phyloP scores from a whole-genome alignment of 2,797 vertebrate genomes.

The Martes flavigula region DNA sequence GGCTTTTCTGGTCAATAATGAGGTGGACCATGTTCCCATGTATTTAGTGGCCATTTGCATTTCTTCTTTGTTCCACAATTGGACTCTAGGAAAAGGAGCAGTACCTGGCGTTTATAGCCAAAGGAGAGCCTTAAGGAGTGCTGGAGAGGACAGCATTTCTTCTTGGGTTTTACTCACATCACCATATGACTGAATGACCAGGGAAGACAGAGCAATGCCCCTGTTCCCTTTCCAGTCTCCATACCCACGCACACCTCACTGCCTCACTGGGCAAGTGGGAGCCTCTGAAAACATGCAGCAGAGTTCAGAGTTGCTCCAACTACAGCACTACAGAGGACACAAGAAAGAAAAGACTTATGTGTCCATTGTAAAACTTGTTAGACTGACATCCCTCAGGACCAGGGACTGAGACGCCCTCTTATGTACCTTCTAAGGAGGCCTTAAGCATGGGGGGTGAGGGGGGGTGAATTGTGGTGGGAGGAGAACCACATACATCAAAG shows the following conservation, averaged over 20 bases:
- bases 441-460: too few relatives aligned
- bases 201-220: not conserved
- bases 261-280: not conserved
- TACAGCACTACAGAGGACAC: not conserved
- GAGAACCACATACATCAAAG: conserved; percentile 16
- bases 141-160: not conserved
- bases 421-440: not conserved
- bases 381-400: not conserved
- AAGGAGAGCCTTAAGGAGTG: not conserved
- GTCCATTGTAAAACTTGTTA: not conserved
- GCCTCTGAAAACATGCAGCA: not conserved
- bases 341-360: not conserved
- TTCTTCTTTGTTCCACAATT: not conserved
- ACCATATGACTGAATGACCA: not conserved
- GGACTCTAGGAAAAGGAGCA: not conserved
- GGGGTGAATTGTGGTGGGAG: not conserved
- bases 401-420: not conserved
- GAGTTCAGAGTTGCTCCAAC: not conserved
- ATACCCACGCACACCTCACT: not conserved
- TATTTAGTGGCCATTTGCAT: not conserved
- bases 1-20: not conserved
- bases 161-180: not conserved
- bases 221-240: not conserved
- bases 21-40: not conserved
- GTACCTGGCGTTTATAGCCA: not conserved